phyloP scores from a whole-genome alignment of 1,140 invertebrate genomes.

The Drosophila burlai region DNA sequence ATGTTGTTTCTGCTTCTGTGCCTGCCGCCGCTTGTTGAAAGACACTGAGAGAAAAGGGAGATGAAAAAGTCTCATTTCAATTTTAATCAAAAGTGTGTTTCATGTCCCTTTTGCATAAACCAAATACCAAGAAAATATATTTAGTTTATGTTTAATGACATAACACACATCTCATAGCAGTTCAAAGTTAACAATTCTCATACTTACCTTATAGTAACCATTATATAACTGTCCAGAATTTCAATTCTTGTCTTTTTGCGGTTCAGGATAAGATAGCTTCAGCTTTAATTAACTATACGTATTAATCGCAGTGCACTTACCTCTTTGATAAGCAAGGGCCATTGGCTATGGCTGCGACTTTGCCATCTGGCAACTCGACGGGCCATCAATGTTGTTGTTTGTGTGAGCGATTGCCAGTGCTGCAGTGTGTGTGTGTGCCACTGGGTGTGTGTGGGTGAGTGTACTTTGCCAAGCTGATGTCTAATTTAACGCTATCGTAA shows the following conservation, averaged over 20 bases:
- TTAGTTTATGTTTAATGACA: no score
- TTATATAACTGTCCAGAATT: neutral
- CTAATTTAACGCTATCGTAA: slow-evolving; percentile 82
- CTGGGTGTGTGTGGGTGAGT: slow-evolving; percentile 42
- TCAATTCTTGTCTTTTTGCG: neutral
- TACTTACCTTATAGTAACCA: no score
- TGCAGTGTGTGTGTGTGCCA: slow-evolving; percentile 20
- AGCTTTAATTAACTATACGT: no score
- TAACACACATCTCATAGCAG: no score
- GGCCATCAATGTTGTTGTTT: slow-evolving; percentile 58
- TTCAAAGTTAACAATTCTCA: neutral
- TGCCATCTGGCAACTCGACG: slow-evolving; percentile 49
- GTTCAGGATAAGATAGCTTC: neutral
- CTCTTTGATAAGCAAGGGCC: slow-evolving; percentile 62
- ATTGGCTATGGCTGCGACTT: slow-evolving; percentile 16
- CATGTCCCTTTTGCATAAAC: no score
- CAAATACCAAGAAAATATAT: no score
- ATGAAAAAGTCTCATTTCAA: no score
- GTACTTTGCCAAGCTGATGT: slow-evolving; percentile 76
- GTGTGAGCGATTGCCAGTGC: slow-evolving; percentile 9
- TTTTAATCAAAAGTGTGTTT: no score
- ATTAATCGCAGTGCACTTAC: slow-evolving; percentile 25
- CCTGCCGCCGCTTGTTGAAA: slow-evolving; percentile 4
- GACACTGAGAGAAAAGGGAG: slow-evolving; percentile 3
- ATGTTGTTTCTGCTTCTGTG: slow-evolving; percentile 10